These are phyloP conservation scores for Geotrypetes seraphini DNA, from an alignment of 2,797 vertebrate species.

Conservation along the genomic window DNA sequence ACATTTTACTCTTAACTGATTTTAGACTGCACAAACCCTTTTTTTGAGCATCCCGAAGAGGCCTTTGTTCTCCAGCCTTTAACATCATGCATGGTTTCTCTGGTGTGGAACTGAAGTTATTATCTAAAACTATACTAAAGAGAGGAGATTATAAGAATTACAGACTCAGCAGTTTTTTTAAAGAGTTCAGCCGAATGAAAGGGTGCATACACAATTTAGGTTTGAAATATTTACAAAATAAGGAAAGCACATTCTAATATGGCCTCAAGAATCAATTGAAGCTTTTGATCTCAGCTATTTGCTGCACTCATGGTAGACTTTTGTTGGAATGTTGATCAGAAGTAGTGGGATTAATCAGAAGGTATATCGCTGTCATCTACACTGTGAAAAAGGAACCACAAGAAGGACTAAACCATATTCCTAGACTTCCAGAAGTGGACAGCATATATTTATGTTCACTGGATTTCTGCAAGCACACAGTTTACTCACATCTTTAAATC, in stretches of 20 bases:
- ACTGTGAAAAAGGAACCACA: conserved; percentile 58
- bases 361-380: conserved; percentile 70
- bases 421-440: conserved; percentile 20
- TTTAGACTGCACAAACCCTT: conserved; percentile 33
- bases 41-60: conserved; percentile 40
- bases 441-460: conserved; percentile 54
- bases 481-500: conserved; percentile 71
- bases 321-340: conserved; percentile 80
- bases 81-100: conserved; percentile 76
- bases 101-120: conserved; percentile 60
- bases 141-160: conserved; percentile 64
- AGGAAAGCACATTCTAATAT: conserved; percentile 31
- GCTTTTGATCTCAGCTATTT: conserved; percentile 48
- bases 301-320: conserved; percentile 77
- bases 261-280: conserved; percentile 41
- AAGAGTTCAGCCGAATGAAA: conserved; percentile 64
- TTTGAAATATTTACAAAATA: conserved; percentile 26
- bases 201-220: conserved; percentile 53
- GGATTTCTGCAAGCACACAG: conserved; percentile 75
- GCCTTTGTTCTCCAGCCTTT: conserved; percentile 54
- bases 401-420: conserved; percentile 46
- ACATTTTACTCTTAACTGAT: conserved; percentile 47
- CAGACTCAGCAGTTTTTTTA: conserved; percentile 70
- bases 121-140: conserved; percentile 41
- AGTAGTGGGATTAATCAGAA: conserved; percentile 56